Conservation (phyloP, 1,140 invertebrate species). For the Eurosta solidaginis region DNA sequence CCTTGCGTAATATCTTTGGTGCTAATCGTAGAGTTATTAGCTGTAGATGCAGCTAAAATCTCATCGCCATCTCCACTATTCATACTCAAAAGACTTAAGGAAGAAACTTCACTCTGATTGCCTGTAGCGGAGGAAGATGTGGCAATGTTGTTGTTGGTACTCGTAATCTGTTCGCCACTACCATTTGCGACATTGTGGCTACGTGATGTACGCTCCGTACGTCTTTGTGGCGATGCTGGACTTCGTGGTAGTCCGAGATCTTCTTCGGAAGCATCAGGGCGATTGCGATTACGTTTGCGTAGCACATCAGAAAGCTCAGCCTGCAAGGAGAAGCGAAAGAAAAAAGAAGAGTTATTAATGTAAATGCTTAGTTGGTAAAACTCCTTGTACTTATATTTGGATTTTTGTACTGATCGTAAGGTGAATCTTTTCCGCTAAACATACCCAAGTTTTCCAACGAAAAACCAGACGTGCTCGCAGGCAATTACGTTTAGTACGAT, state of each 20-base stretch:
- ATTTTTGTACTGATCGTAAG: neutral
- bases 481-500: conserved; percentile 50
- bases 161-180: neutral
- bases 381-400: neutral
- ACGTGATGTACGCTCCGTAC: conserved; percentile 25
- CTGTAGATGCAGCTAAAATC: conserved; percentile 20
- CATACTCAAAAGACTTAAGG: conserved; percentile 51
- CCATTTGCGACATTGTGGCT: conserved; percentile 22
- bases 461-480: conserved; percentile 53
- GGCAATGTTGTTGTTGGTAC: conserved; percentile 19
- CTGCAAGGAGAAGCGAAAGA: conserved; percentile 36
- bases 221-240: conserved; percentile 53
- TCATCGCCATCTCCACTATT: conserved; percentile 52
- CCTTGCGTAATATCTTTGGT: conserved; percentile 25
- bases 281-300: conserved; percentile 52
- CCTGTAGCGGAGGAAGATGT: conserved; percentile 23
- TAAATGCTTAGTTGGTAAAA: neutral
- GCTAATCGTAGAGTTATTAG: conserved; percentile 30
- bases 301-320: conserved; percentile 58
- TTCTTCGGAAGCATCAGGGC: conserved; percentile 57
- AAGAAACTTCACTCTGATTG: conserved; percentile 48
- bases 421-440: neutral
- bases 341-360: neutral
- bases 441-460: conserved; percentile 59
- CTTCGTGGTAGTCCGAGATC: conserved; percentile 57